Conservation (phyloP, 2,888 invertebrate species). For the Maniola hyperantus region DNA sequence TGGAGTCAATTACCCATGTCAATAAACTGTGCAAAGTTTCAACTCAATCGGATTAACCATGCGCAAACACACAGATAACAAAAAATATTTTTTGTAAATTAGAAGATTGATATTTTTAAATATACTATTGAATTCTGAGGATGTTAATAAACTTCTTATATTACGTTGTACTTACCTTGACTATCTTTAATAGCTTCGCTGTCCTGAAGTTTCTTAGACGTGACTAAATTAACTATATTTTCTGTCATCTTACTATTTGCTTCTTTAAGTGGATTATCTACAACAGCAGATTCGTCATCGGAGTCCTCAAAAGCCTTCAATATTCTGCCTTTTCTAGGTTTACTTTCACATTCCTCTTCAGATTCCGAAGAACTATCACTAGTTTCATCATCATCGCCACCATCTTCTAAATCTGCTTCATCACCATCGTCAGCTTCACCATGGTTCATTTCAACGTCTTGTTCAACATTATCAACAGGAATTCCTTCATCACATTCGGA, state of each 20-base stretch:
- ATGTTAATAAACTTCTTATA: not conserved
- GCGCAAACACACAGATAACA: too few species aligned
- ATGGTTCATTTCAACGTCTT: constrained; percentile 39
- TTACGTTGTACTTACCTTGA: constrained; percentile 54
- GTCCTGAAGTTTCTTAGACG: constrained; percentile 6
- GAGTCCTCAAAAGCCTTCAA: constrained; percentile 78
- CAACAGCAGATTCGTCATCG: constrained; percentile 61
- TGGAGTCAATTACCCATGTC: too few species aligned
- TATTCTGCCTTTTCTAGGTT: constrained; percentile 67
- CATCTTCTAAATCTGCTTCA: constrained; percentile 52
- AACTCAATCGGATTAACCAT: too few species aligned
- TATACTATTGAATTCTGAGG: too few species aligned
- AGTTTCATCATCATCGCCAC: constrained; percentile 53
- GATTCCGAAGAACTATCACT: constrained; percentile 61
- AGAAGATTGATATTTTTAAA: too few species aligned
- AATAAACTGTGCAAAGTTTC: too few species aligned
- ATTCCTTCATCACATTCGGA: constrained; percentile 64
- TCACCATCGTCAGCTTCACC: constrained; percentile 51
- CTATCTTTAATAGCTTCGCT: constrained; percentile 47
- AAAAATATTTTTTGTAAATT: too few species aligned
- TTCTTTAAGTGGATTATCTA: constrained; percentile 2
- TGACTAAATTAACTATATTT: not conserved
- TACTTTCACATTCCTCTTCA: constrained; percentile 54
- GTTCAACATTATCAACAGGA: constrained; percentile 36
- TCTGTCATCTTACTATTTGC: constrained; percentile 9